phyloP scores from a whole-genome alignment of 2,113 vertebrate species.

The Takifugu flavidus region DNA sequence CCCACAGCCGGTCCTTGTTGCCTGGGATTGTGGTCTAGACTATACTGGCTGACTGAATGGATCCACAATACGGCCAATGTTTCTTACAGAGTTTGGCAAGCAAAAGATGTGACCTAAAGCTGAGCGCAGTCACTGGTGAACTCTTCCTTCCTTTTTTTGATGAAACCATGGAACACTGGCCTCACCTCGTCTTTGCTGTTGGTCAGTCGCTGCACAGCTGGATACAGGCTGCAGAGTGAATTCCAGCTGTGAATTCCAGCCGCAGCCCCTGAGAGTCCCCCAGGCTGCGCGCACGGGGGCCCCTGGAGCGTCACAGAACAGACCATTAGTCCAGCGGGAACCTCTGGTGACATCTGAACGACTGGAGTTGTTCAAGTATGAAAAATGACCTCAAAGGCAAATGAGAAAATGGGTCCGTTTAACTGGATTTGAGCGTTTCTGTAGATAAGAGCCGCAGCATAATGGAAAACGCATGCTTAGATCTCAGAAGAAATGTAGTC shows the following conservation, averaged over 20 bases:
- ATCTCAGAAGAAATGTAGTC: slow-evolving; percentile 56
- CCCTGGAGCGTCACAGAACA: slow-evolving; percentile 36
- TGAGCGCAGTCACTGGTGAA: slow-evolving; percentile 39
- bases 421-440: slow-evolving; percentile 74
- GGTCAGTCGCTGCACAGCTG: slow-evolving; percentile 36
- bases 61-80: slow-evolving; percentile 26
- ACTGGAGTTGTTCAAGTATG: slow-evolving; percentile 67
- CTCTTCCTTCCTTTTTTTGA: slow-evolving; percentile 32
- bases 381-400: slow-evolving; percentile 72
- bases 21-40: slow-evolving; percentile 23
- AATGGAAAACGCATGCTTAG: slow-evolving; percentile 65
- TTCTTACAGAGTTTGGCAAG: slow-evolving; percentile 41
- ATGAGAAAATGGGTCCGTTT: slow-evolving; percentile 74
- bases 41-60: slow-evolving; percentile 39
- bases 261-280: slow-evolving; percentile 30
- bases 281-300: slow-evolving; percentile 28
- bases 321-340: slow-evolving; percentile 55
- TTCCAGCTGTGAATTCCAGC: slow-evolving; percentile 41
- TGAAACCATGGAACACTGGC: slow-evolving; percentile 15
- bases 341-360: slow-evolving; percentile 53
- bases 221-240: slow-evolving; percentile 22
- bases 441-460: slow-evolving; percentile 70
- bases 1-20: slow-evolving; percentile 26
- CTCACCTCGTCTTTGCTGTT: slow-evolving; percentile 37
- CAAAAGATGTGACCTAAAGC: slow-evolving; percentile 40